Evolutionary conservation across 2,113 vertebrate species (phyloP), one percentile per base, ranked within the genome.

Genomic region (Lontra canadensis): DNA sequence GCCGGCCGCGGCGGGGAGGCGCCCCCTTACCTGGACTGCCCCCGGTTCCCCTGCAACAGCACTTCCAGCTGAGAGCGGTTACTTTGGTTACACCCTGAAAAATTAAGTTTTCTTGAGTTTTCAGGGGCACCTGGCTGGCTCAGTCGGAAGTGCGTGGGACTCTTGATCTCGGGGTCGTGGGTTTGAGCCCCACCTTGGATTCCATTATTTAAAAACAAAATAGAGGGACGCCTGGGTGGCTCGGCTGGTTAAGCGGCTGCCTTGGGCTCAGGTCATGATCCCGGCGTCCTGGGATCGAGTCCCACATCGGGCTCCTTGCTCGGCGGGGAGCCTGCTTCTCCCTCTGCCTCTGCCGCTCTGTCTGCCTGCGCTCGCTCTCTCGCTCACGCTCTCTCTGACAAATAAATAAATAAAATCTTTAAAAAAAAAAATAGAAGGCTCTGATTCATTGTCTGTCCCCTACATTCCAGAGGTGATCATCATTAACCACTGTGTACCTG

Each of bases 21-120:
- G 14, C 1, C 14, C 7, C 3, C 59, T 23, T 14, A 23, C 29
- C 0, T 11, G 15, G 26, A 1, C 12, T 6, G 0, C 4, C 1
- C 14, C 11, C 21, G 25, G 21, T 39, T 59, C 74, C 76, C 34
- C 0, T 2, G 4, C 14, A 25, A 10, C 49, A 3, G 23, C 59
- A 4, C 39, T 4, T 2, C n/a, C 29, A 6, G 80, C 82, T 21
- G 1, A 23, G 59, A 29, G 79, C 49, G 23, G n/a, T 26, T 6
- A 20, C 52, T 18, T 49, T 29, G 47, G 34, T 47, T 25, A 25
- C 21, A 4, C 69, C 29, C 23, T 14, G 65, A 23, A 57, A 47
- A 65, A 17, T 14, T 10, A 6, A 21, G 29, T 7, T 31, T 7
- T n/a, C 12, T n/a, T 3, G 20, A n/a, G 42, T 76, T 47, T 76